Evolutionary conservation across 2,888 invertebrate species (phyloP).

Genomic region (Eilema caniola): DNA sequence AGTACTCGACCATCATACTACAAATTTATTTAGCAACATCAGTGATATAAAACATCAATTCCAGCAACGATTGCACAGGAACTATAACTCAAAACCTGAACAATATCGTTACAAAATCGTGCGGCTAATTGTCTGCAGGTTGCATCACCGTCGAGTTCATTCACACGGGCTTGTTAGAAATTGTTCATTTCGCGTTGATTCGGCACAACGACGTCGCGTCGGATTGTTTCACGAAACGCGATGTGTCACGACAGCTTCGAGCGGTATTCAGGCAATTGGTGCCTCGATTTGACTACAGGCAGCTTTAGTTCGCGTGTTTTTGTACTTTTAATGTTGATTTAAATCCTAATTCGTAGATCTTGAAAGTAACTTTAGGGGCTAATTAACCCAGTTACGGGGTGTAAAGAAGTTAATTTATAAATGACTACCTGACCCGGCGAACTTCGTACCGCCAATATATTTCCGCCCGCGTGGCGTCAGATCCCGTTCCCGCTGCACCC

Average conservation of each 20-base stretch:
- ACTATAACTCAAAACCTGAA: constrained; percentile 34
- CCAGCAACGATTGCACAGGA: constrained; percentile 15
- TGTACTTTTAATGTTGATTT: not conserved
- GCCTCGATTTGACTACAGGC: not conserved
- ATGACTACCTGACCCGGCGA: too few species aligned
- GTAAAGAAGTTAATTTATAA: not conserved
- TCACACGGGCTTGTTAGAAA: constrained; percentile 55
- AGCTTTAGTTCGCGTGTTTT: not conserved
- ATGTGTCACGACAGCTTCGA: constrained; percentile 47
- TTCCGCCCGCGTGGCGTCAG: too few species aligned
- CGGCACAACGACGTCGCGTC: constrained; percentile 41
- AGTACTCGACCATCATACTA: too few species aligned
- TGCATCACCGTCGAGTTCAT: constrained; percentile 56
- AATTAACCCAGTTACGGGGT: not conserved
- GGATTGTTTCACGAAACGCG: constrained; percentile 53
- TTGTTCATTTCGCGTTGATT: constrained; percentile 52
- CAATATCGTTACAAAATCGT: constrained; percentile 49
- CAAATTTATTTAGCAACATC: not conserved
- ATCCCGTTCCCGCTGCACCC: too few species aligned
- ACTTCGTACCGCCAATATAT: too few species aligned
- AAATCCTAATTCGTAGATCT: not conserved
- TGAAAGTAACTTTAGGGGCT: not conserved
- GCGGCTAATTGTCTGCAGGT: constrained; percentile 45
- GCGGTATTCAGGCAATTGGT: constrained; percentile 23
- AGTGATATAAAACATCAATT: constrained; percentile 8